phyloP scores from a whole-genome alignment of 2,113 vertebrate genomes.

The Leptobrachium leishanense region DNA sequence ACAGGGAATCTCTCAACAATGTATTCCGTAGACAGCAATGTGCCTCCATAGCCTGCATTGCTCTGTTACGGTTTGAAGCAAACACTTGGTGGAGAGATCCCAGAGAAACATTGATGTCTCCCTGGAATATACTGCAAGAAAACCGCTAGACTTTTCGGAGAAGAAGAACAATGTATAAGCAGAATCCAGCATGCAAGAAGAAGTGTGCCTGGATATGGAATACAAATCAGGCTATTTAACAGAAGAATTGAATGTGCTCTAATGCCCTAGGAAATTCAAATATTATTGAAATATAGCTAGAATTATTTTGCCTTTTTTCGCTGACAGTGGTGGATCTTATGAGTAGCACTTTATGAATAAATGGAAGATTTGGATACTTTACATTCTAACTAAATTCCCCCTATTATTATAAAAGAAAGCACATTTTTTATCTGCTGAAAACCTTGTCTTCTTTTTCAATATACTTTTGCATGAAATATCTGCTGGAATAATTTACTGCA shows the following conservation, averaged over 20 bases:
- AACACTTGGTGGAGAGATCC: background rate
- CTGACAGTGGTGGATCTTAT: background rate
- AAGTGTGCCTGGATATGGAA: conserved; percentile 29
- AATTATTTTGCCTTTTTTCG: background rate
- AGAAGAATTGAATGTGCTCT: conserved; percentile 15
- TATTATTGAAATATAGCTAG: background rate
- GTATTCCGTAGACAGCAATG: conserved; percentile 15
- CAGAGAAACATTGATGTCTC: background rate
- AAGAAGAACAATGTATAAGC: conserved; percentile 8
- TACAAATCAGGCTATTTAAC: conserved; percentile 19
- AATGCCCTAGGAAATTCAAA: background rate
- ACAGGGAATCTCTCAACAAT: conserved; percentile 35
- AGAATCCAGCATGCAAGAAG: background rate
- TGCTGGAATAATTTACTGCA: background rate
- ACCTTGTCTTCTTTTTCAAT: too few relatives aligned
- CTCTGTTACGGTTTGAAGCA: conserved; percentile 19
- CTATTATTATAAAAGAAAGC: too few relatives aligned
- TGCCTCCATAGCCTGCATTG: conserved; percentile 18
- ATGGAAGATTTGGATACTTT: background rate
- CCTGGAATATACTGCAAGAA: background rate
- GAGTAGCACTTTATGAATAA: background rate
- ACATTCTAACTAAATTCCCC: background rate
- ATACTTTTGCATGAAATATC: background rate
- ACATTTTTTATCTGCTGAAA: too few relatives aligned
- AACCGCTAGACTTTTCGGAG: background rate